These are phyloP conservation scores for Smithornis capensis DNA, from an alignment of 2,113 vertebrate species.

Conservation along the genomic window DNA sequence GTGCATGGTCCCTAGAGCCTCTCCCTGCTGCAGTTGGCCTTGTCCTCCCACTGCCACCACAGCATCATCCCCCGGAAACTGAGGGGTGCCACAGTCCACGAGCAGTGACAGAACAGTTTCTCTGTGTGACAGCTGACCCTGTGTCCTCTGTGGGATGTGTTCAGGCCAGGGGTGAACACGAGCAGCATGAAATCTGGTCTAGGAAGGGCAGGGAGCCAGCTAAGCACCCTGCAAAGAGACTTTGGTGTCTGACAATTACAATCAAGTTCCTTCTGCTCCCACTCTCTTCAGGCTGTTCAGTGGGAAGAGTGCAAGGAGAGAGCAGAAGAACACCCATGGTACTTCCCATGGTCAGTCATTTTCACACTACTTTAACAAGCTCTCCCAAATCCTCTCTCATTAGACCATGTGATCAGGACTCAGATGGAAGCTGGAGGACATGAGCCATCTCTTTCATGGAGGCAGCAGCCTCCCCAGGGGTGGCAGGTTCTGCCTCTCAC, in stretches of 20 bases:
- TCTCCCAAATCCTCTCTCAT: background rate
- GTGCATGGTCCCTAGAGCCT: background rate
- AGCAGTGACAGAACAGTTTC: background rate
- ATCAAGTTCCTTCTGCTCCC: background rate
- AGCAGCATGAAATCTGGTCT: fast-evolving
- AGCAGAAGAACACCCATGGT: background rate
- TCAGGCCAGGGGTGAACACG: background rate
- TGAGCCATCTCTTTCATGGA: background rate
- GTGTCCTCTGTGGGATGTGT: fast-evolving
- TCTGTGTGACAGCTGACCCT: fast-evolving
- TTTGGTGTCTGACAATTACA: background rate
- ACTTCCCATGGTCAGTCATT: background rate
- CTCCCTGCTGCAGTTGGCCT: background rate
- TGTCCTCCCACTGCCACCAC: background rate
- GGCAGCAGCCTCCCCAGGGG: background rate
- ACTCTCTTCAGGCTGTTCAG: background rate
- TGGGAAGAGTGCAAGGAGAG: background rate
- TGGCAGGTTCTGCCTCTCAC: fast-evolving
- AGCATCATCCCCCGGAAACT: fast-evolving
- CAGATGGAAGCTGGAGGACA: fast-evolving
- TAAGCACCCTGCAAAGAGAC: background rate
- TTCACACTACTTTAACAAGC: background rate
- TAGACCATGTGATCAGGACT: background rate
- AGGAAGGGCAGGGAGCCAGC: background rate
- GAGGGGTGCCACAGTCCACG: fast-evolving